Evolutionary conservation across 2,797 vertebrate genomes (phyloP).

Genomic region (Decapterus maruadsi): DNA sequence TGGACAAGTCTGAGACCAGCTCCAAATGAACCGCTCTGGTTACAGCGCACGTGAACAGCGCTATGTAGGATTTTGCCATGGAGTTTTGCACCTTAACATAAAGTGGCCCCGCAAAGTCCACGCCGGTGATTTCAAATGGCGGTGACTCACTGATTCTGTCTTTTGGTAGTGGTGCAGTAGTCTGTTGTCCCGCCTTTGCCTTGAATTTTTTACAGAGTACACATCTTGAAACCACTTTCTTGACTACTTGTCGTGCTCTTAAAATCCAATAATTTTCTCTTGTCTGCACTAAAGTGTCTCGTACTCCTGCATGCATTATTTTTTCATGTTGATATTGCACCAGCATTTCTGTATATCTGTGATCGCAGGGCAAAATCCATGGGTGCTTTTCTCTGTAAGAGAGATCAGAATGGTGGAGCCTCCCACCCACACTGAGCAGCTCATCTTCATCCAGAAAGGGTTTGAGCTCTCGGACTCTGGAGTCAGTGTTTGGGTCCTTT

Average conservation of each 20-base stretch:
- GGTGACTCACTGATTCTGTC: too few relatives aligned
- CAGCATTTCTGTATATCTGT: constrained; percentile 39
- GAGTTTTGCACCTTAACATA: too few relatives aligned
- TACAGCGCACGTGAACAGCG: constrained; percentile 34
- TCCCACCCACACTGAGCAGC: neutral
- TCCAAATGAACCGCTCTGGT: constrained; percentile 17
- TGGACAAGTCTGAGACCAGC: constrained; percentile 7
- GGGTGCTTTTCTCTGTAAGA: constrained; percentile 1
- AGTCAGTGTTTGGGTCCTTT: too few relatives aligned
- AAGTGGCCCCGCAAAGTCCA: too few relatives aligned
- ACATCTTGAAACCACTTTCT: too few relatives aligned
- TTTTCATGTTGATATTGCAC: constrained; percentile 20
- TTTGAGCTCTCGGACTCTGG: too few relatives aligned
- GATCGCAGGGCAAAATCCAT: neutral
- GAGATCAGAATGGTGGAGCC: neutral
- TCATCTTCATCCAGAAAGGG: neutral
- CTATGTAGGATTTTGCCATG: neutral
- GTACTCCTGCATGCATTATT: constrained; percentile 16
- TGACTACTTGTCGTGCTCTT: too few relatives aligned
- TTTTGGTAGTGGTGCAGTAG: too few relatives aligned
- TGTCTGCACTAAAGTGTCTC: neutral
- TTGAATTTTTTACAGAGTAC: too few relatives aligned
- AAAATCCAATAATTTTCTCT: constrained; percentile 15
- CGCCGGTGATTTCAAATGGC: too few relatives aligned
- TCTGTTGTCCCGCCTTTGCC: too few relatives aligned